Base-by-base conservation (phyloP, 2,888 invertebrate species). In the Agriopis marginaria region DNA sequence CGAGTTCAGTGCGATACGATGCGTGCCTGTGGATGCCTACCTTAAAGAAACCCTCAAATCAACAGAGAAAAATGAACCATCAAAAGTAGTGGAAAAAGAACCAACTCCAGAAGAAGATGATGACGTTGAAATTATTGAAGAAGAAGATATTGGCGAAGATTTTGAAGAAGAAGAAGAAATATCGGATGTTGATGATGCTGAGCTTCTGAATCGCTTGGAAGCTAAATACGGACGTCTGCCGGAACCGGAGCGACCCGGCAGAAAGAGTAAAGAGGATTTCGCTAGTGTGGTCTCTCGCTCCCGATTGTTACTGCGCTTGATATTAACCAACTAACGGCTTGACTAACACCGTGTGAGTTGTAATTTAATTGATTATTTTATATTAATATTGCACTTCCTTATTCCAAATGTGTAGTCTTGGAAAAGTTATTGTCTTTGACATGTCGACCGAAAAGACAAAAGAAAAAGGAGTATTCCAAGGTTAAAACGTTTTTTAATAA, bases 191-290 rank as follows among this genome's bases (percentile, higher is more conserved):
- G 97, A 97, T 81, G 97, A 97, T 82, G 95, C 95, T 7, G 97
- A 97, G 73, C 89, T 97, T 58, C 92, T 97, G 78, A 96, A 92
- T 80, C 95, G 97, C 74, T 89, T 97, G 67, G 97, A 97, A 83
- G 96, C 95, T 40, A 97, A 96, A 93, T 97, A 97, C 85, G 97
- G 97, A 62, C 95, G 96, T 75, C 86, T 97, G 64, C 95, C 95
- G 11, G 95, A 95, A 73, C 86, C 95, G 3, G 89, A 93, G 77
- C 76, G 94, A 82, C 82, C 95, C 83, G 83, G 93, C 92, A 80
- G 85, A 84, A 89, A 77, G 89, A 95, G 86, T 95, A 95, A 93
- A 87, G 62, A 65, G 70, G 75, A 79, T 56, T 54, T 53, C 40
- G 42, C 11, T 63, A 40, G 61, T 56, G 60, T 69, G 61, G 23